A percentile compares a stretch with the other conserved stretches of the same genome.
phyloP scores from a whole-genome alignment of 1,140 invertebrate species.

The Penaeus japonicus region DNA sequence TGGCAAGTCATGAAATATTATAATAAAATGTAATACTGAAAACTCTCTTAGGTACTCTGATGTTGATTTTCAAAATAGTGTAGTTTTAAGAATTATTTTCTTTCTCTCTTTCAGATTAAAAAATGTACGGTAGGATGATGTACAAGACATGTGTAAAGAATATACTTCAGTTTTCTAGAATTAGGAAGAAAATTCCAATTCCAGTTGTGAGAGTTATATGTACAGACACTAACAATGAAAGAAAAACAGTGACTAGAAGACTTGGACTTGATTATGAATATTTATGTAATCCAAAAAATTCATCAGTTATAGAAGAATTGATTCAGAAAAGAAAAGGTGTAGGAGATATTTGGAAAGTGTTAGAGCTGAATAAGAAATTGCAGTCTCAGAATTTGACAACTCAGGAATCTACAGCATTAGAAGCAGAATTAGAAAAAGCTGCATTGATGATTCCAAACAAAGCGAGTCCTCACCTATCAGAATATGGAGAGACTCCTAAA shows the following conservation, averaged over 20 bases:
- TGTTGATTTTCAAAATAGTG: no score
- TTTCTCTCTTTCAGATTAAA: no score
- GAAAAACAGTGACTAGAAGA: not conserved
- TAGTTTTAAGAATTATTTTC: no score
- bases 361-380: conserved; percentile 8
- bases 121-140: no score
- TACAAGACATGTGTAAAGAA: no score
- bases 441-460: conserved; percentile 35
- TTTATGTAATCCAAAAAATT: conserved; percentile 27
- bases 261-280: conserved; percentile 32
- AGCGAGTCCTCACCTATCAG: conserved; percentile 43
- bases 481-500: conserved; percentile 38
- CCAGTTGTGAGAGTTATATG: no score
- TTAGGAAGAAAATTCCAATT: no score
- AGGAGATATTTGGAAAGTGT: conserved; percentile 18
- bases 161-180: no score
- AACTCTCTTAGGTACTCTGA: no score
- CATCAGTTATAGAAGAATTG: conserved; percentile 3
- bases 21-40: no score
- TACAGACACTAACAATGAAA: not conserved
- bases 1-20: no score
- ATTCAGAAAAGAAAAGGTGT: conserved; percentile 12
- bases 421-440: conserved; percentile 30
- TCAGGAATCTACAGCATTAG: not conserved
- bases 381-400: not conserved